Base-by-base conservation (phyloP, 2,113 vertebrate genomes). In the Scomber japonicus region DNA sequence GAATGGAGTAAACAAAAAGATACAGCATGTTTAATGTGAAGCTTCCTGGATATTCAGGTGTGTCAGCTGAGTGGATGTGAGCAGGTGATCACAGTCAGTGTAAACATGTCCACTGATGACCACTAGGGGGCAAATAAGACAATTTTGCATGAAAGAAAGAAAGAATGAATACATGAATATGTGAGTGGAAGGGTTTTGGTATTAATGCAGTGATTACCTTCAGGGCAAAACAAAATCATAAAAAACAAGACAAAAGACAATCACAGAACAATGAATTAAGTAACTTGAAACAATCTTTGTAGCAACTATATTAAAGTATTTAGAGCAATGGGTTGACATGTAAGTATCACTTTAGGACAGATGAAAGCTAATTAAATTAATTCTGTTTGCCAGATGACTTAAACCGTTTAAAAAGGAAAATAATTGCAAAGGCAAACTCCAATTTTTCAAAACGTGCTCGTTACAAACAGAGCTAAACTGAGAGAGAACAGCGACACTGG, bases 101-200 rank as follows among this genome's bases (percentile, higher is more conserved):
- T 9, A 27, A 9, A 61, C 21, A 60, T 2, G 30, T 66, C 16
- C 24, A 35, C 10, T 15, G 21, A 60, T 6, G 24, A 65, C 74
- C 65, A 70, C 81, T n/a, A 69, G 71, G 51, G 77, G 80, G 69
- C 51, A 56, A 77, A 75, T 10, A 55, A 3, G 7, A 21, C 31
- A 61, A 59, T 1, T 49, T 9, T 11, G 40, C 60, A n/a, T 19
- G 5, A 31, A 24, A 21, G 9, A 21, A 13, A 17, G 17, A 16
- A 16, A 3, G 12, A 68, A 17, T 40, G 5, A 40, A 40, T 40
- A 40, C 35, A 51, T 16, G 19, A 59, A 71, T 17, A 11, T 49
- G 5, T n/a, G 8, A 71, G 21, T 30, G 15, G 30, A 30, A 16
- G 19, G 0, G 11, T 67, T 19, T 10, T 40, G 35, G 8, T 40